phyloP scores from a whole-genome alignment of 2,113 vertebrate genomes.

The Tupaia tana region DNA sequence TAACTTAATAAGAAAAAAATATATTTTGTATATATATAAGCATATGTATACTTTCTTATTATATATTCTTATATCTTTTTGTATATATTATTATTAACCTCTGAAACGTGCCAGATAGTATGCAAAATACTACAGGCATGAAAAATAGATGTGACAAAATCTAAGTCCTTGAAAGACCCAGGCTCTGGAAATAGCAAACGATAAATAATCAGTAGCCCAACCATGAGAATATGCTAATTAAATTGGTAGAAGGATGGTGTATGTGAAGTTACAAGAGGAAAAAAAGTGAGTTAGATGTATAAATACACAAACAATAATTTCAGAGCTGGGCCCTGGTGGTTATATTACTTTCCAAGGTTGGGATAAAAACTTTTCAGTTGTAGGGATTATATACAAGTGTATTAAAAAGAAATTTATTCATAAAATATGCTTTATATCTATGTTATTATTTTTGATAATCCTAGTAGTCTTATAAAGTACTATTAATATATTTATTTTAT shows the following conservation, averaged over 20 bases:
- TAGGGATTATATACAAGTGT: not conserved
- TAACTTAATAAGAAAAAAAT: no score
- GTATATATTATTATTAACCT: not conserved
- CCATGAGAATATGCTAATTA: not conserved
- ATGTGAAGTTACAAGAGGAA: not conserved
- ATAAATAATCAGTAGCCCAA: not conserved
- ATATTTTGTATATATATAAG: no score
- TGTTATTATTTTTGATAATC: not conserved
- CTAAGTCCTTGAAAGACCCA: not conserved
- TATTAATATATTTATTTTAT: not conserved
- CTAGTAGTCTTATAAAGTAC: not conserved
- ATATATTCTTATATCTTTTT: no score
- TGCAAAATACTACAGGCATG: not conserved
- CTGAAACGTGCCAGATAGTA: not conserved
- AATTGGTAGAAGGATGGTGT: fast-evolving
- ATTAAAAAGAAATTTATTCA: not conserved
- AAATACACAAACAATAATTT: not conserved
- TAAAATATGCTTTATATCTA: not conserved
- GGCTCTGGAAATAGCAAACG: not conserved
- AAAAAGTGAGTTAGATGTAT: not conserved
- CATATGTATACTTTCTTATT: no score
- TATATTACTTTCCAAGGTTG: not conserved
- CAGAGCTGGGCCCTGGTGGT: not conserved
- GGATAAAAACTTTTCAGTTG: not conserved
- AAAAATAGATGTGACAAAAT: not conserved